These are phyloP conservation scores for Onychomys leucogaster DNA, from an alignment of 2,797 vertebrate species.

Conservation along the genomic window DNA sequence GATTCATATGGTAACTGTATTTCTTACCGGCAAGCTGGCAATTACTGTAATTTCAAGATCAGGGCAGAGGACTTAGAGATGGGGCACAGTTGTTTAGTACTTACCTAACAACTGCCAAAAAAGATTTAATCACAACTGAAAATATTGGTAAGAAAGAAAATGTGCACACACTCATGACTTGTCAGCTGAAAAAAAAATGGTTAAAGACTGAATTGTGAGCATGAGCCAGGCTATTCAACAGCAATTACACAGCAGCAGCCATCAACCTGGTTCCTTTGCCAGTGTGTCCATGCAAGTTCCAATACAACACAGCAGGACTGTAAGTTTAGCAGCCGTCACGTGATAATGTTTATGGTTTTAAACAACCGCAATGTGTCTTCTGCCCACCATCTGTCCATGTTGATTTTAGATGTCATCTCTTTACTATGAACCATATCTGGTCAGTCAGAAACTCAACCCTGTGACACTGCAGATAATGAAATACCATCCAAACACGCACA, in stretches of 20 bases:
- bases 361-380: constrained; percentile 44
- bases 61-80: background rate
- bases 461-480: background rate
- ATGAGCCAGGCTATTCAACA: constrained; percentile 35
- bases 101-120: background rate
- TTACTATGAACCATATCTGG: constrained; percentile 13
- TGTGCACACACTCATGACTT: constrained; percentile 36
- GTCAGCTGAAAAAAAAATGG: constrained; percentile 47
- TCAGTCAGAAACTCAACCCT: constrained; percentile 45
- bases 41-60: constrained; percentile 59
- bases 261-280: constrained; percentile 45
- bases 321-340: background rate
- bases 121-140: background rate
- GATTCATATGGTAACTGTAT: constrained; percentile 26
- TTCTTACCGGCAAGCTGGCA: constrained; percentile 54
- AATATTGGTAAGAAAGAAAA: background rate
- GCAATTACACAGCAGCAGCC: constrained; percentile 49
- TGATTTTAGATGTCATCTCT: constrained; percentile 19
- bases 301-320: background rate
- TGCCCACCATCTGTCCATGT: constrained; percentile 45
- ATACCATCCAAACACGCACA: background rate
- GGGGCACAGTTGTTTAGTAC: background rate
- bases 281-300: background rate
- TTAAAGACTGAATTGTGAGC: constrained; percentile 44
- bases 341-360: constrained; percentile 31